Base-by-base conservation (phyloP, 2,888 invertebrate genomes). In the Andrena flavipes region DNA sequence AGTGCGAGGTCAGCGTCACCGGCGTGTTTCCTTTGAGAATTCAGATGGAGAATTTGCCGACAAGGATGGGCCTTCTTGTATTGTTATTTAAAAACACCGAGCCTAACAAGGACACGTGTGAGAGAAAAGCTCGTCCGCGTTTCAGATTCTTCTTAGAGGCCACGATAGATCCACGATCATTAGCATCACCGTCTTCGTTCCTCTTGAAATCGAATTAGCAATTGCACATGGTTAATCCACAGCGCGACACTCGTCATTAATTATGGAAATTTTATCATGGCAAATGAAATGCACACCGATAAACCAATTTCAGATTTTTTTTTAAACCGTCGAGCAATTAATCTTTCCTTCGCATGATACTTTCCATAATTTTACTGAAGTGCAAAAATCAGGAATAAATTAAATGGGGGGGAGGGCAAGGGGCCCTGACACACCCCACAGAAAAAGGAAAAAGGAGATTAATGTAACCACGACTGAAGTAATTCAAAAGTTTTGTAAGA, bases 1-100 rank as follows among this genome's bases (percentile, higher is more conserved):
- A 83, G 79, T 83, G 81, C 84, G 80, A 87, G 80, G 86, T 65
- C 86, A 51, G 60, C n/a, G n/a, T 26, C 13, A 20, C n/a, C 35
- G 63, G 48, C 51, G 76, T 30, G 70, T 77, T 73, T 69, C 48
- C 65, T 82, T 74, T 26, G 35, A 51, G 59, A 77, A 75, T 82
- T 82, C 70, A 62, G 59, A 71, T 68, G 29, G 74, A 67, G 70
- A 85, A 76, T 72, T 73, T 56, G 30, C 23, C 59, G 62, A n/a
- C 62, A 54, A 48, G 71, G 62, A 73, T 42, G 65, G 78, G 16
- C 76, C 72, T 82, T 59, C 69, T 16, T 49, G 49, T 68, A 74
- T 73, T 71, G 56, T 63, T 65, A 13, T 76, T 84, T 67, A 78
- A 75, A 63, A 70, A 23, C 20, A 59, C 8, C 35, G 54, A 68